A percentile compares a stretch with the other conserved stretches of the same genome.
phyloP scores from a whole-genome alignment of 2,888 invertebrate genomes.

The Oxycera nigricornis region DNA sequence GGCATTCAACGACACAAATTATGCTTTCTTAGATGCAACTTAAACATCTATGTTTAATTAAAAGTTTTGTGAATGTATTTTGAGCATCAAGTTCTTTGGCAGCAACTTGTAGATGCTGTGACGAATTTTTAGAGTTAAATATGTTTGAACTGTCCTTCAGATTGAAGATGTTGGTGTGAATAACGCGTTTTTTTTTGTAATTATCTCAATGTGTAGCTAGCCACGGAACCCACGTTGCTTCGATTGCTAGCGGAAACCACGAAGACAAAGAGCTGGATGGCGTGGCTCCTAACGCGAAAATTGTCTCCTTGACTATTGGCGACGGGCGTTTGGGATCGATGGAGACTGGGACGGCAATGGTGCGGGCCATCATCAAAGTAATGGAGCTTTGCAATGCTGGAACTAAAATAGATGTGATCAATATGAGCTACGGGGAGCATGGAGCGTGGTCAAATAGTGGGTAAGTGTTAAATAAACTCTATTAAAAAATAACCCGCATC shows the following conservation, averaged over 20 bases:
- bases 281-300: conserved; percentile 94
- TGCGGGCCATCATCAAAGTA: conserved; percentile 88
- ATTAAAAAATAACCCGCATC: too few species aligned
- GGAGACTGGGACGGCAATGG: conserved; percentile 95
- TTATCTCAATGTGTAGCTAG: conserved; percentile 70
- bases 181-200: neutral
- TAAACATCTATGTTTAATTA: neutral
- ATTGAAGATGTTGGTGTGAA: neutral
- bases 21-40: neutral
- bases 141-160: neutral
- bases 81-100: neutral
- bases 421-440: conserved; percentile 98
- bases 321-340: conserved; percentile 90
- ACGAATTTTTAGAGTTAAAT: neutral
- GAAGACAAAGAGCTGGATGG: conserved; percentile 89
- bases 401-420: conserved; percentile 83
- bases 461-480: too few species aligned
- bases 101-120: neutral
- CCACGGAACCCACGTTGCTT: conserved; percentile 98
- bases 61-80: neutral
- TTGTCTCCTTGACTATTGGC: conserved; percentile 92
- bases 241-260: conserved; percentile 90
- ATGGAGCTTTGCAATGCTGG: conserved; percentile 72
- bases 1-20: neutral
- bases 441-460: conserved; percentile 91